A percentile compares a stretch with the other conserved stretches of the same genome.
Evolutionary conservation across 2,113 vertebrate genomes (phyloP).

Genomic region (Neomonachus schauinslandi): DNA sequence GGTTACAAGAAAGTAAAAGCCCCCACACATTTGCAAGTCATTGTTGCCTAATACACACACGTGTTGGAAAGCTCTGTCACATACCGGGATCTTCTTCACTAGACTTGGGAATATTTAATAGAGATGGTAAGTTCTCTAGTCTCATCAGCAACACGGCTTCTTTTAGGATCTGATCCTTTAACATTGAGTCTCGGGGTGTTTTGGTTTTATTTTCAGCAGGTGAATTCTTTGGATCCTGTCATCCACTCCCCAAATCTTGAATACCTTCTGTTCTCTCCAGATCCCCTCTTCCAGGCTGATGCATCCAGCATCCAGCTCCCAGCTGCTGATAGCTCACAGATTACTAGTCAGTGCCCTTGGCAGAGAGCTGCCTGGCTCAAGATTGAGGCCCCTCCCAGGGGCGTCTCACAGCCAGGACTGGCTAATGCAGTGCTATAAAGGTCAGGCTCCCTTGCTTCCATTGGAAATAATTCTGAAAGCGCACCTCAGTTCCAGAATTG

Average conservation of each 20-base stretch:
- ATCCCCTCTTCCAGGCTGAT: background rate
- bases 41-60: too few relatives aligned
- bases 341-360: background rate
- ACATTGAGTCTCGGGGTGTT: background rate
- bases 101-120: background rate
- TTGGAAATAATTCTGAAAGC: background rate
- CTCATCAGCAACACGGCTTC: background rate
- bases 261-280: background rate
- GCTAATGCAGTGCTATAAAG: background rate
- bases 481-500: background rate
- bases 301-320: background rate
- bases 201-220: background rate
- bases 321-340: background rate
- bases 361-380: background rate
- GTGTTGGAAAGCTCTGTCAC: background rate
- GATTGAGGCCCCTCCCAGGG: background rate
- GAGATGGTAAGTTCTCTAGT: background rate
- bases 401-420: background rate
- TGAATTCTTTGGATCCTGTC: background rate
- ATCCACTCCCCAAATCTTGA: background rate
- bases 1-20: background rate
- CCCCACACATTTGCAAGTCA: background rate
- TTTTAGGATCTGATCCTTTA: constrained; percentile 6
- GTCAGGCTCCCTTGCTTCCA: background rate
- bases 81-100: background rate